Percentiles rank a stretch among this genome's conserved stretches.
Evolutionary conservation across 2,797 vertebrate species (phyloP).

Genomic region (Spea hammondii): DNA sequence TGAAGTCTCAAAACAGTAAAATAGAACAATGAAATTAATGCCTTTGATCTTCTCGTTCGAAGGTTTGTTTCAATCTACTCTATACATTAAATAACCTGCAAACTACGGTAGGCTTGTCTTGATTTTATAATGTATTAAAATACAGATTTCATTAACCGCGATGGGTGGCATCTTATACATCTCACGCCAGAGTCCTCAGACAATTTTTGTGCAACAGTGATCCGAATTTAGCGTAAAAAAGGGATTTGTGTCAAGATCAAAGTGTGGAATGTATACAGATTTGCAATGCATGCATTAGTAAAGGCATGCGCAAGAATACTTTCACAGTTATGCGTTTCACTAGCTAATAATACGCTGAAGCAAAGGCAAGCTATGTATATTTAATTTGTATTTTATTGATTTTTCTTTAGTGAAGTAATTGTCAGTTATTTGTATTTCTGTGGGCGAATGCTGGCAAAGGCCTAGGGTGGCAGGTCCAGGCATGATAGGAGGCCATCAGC

Average conservation of each 20-base stretch:
- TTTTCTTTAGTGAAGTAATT: no score
- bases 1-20: constrained; percentile 82
- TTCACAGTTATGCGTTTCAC: constrained; percentile 41
- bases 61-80: constrained; percentile 76
- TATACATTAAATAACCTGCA: constrained; percentile 68
- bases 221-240: constrained; percentile 58
- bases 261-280: constrained; percentile 74
- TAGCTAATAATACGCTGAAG: constrained; percentile 68
- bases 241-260: constrained; percentile 72
- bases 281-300: constrained; percentile 75
- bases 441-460: no score
- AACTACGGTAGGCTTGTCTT: constrained; percentile 59
- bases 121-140: constrained; percentile 57
- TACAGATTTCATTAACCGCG: constrained; percentile 58
- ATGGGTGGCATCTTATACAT: constrained; percentile 53
- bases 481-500: no score
- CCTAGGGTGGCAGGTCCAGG: no score
- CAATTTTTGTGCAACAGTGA: constrained; percentile 57
- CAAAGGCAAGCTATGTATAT: constrained; percentile 39
- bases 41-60: constrained; percentile 73
- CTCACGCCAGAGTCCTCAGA: constrained; percentile 55
- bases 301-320: constrained; percentile 62
- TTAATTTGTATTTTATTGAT: no score
- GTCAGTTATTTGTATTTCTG: no score
- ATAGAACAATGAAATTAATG: constrained; percentile 75